Percentiles rank a stretch among this genome's conserved stretches.
Evolutionary conservation across 2,797 vertebrate species (phyloP).

Genomic region (Macrochelys suwanniensis): DNA sequence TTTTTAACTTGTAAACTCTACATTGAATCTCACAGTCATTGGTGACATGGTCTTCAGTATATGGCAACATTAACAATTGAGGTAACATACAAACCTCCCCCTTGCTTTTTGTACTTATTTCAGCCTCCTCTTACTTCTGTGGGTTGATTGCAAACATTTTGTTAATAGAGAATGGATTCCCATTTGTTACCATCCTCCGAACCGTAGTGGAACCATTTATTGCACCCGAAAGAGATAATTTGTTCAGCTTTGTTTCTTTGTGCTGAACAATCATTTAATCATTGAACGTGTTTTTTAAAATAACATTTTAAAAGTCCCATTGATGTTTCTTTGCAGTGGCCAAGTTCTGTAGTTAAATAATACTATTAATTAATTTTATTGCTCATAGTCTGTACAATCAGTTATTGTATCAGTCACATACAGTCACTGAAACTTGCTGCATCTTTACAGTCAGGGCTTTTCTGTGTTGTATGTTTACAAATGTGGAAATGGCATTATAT

Average conservation of each 20-base stretch:
- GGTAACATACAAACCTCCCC: background rate
- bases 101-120: background rate
- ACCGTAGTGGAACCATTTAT: background rate
- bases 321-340: background rate
- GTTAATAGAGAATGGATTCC: background rate
- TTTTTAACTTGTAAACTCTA: background rate
- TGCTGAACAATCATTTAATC: background rate
- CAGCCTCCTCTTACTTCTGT: background rate
- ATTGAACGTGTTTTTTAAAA: background rate
- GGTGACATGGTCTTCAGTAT: background rate
- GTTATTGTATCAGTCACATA: background rate
- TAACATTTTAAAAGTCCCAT: background rate
- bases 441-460: background rate
- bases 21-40: background rate
- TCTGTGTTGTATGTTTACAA: background rate
- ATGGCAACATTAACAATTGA: background rate
- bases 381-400: background rate
- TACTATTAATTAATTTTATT: background rate
- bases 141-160: background rate
- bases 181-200: background rate
- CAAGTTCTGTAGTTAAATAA: background rate
- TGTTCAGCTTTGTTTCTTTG: background rate
- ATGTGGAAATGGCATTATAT: background rate
- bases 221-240: background rate
- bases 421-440: background rate